Evolutionary conservation across 1,140 invertebrate species (phyloP).

Genomic region (Idris sp.): DNA sequence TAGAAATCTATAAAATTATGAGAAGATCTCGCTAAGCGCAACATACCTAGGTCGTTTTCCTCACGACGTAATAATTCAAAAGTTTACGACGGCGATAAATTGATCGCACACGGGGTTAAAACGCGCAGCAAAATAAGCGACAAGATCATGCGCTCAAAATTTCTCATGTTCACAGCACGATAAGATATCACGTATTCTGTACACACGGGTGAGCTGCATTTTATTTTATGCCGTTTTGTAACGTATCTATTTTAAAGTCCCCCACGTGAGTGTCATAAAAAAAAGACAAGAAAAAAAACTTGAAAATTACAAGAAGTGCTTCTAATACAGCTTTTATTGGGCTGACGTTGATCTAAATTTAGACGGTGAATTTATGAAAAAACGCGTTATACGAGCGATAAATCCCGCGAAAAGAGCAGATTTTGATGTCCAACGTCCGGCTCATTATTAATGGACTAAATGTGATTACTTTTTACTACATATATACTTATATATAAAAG

Average conservation of each 20-base stretch:
- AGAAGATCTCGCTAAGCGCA: conserved; percentile 50
- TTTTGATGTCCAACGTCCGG: conserved; percentile 14
- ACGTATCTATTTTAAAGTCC: conserved; percentile 42
- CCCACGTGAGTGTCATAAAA: conserved; percentile 42
- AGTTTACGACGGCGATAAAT: conserved; percentile 70
- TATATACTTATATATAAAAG: too few species aligned
- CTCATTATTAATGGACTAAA: conserved; percentile 22
- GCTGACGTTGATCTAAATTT: conserved; percentile 27
- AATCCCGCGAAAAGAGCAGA: background rate
- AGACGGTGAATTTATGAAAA: conserved; percentile 35
- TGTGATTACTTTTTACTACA: conserved; percentile 19
- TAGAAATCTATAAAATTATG: conserved; percentile 69
- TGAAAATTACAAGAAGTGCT: conserved; percentile 34
- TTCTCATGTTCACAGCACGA: conserved; percentile 59
- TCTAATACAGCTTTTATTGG: conserved; percentile 35
- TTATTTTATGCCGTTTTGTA: conserved; percentile 41
- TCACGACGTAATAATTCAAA: conserved; percentile 66
- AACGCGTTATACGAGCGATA: conserved; percentile 26
- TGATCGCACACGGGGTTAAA: conserved; percentile 59
- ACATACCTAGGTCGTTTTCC: conserved; percentile 50
- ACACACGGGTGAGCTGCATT: conserved; percentile 43
- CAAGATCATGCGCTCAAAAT: conserved; percentile 62
- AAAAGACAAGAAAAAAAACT: conserved; percentile 37
- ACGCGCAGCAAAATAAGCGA: conserved; percentile 58
- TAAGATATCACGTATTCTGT: conserved; percentile 62